Evolutionary conservation across 2,797 vertebrate genomes (phyloP).

Genomic region (Ptychadena robeensis): DNA sequence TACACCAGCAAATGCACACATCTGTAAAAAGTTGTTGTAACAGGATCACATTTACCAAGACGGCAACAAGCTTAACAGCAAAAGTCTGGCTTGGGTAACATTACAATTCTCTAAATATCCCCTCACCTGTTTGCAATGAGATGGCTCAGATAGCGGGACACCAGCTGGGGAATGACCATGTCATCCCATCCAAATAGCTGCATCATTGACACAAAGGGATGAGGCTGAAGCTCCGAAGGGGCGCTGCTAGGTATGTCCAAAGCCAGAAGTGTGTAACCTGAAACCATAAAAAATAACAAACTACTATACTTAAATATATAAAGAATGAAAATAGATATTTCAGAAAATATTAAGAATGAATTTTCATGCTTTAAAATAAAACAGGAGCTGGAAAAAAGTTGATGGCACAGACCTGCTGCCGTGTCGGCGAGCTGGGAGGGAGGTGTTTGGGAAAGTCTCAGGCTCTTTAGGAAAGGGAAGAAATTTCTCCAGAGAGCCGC

Average conservation of each 20-base stretch:
- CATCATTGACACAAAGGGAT: slow-evolving; percentile 86
- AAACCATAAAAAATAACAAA: not conserved
- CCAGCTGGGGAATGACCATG: slow-evolving; percentile 88
- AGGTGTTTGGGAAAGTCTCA: slow-evolving; percentile 86
- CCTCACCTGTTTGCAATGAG: slow-evolving; percentile 89
- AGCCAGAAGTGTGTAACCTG: slow-evolving; percentile 92
- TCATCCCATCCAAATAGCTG: slow-evolving; percentile 95
- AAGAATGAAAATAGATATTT: not conserved
- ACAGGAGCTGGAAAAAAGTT: not conserved
- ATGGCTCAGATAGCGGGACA: slow-evolving; percentile 90
- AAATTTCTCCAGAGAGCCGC: slow-evolving; percentile 90
- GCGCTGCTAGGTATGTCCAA: slow-evolving; percentile 88
- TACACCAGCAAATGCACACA: too few relatives aligned
- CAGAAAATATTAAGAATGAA: too few relatives aligned
- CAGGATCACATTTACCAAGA: too few relatives aligned
- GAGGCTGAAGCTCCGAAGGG: slow-evolving; percentile 89
- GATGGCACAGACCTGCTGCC: slow-evolving; percentile 86
- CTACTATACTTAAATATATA: not conserved
- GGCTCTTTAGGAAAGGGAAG: slow-evolving; percentile 88
- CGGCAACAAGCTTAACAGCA: too few relatives aligned
- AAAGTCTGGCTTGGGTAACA: not conserved
- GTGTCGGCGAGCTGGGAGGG: slow-evolving; percentile 88
- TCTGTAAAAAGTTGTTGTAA: too few relatives aligned
- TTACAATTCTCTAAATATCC: not conserved
- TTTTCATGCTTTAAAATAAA: not conserved